Conservation (phyloP, 1,140 invertebrate genomes). For the Stegodyphus mimosarum region DNA sequence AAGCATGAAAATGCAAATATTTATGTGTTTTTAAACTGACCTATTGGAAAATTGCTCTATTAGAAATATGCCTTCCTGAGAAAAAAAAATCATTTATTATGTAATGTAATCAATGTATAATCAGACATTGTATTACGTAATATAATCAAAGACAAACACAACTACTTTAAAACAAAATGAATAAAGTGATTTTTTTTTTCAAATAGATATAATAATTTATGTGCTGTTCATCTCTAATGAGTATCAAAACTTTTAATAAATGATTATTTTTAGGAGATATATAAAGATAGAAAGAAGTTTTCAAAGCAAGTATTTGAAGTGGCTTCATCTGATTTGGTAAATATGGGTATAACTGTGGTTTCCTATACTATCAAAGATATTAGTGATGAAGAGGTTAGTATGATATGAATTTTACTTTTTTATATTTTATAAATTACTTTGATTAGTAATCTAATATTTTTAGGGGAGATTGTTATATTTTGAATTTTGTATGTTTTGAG, state of each 20-base stretch:
- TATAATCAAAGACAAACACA: not conserved
- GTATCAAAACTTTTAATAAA: not conserved
- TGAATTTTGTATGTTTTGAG: no score
- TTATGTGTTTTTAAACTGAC: not conserved
- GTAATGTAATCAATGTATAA: no score
- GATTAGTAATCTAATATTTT: no score
- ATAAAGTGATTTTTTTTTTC: not conserved
- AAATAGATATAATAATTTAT: not conserved
- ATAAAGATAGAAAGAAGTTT: slow-evolving; percentile 98
- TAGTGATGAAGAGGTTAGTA: slow-evolving; percentile 90
- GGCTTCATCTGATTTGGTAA: slow-evolving; percentile 91
- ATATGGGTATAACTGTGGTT: slow-evolving; percentile 98
- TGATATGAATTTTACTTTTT: no score
- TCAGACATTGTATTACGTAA: no score
- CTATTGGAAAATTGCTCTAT: not conserved
- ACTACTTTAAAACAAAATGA: not conserved
- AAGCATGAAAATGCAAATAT: no score
- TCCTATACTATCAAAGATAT: slow-evolving; percentile 98
- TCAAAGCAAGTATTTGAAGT: slow-evolving; percentile 97
- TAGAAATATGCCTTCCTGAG: not conserved
- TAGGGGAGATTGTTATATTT: no score
- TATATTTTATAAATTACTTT: no score
- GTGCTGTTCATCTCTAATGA: not conserved
- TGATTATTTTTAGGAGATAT: slow-evolving; percentile 92
- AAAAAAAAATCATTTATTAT: no score